Evolutionary conservation across 2,113 vertebrate species (phyloP).

Genomic region (Hylia prasina): DNA sequence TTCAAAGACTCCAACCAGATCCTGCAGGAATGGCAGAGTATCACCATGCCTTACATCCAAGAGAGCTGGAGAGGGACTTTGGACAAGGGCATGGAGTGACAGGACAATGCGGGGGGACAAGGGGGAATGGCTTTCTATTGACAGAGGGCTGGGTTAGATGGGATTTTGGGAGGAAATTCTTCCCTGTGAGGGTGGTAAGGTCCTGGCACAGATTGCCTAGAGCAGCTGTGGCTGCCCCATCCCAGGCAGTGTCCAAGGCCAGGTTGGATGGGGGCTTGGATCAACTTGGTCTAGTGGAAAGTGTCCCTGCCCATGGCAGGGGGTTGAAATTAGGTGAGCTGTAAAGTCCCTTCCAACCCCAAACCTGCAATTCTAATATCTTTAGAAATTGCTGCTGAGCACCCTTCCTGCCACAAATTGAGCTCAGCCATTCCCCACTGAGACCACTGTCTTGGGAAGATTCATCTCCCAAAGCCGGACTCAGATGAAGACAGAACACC

Average conservation of each 20-base stretch:
- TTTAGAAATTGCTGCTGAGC: neutral
- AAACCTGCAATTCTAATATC: neutral
- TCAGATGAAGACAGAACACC: neutral
- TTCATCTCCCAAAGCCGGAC: neutral
- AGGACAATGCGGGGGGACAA: neutral
- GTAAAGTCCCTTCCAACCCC: neutral
- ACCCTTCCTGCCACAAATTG: neutral
- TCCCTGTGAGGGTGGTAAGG: neutral
- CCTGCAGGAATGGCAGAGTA: neutral
- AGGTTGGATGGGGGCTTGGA: neutral
- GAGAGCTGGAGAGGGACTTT: neutral
- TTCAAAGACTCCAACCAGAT: neutral
- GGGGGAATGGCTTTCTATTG: neutral
- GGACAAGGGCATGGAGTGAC: neutral
- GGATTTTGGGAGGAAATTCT: neutral
- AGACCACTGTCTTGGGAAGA: neutral
- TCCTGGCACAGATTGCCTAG: neutral
- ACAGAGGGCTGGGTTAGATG: neutral
- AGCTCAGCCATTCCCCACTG: neutral
- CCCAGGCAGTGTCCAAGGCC: neutral
- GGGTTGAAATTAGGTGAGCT: neutral
- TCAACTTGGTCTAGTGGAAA: neutral
- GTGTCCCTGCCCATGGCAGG: neutral
- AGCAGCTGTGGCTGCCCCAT: neutral
- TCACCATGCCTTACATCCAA: accelerated